Evolutionary conservation across 2,113 vertebrate genomes (phyloP).

Genomic region (Pseudois nayaur): DNA sequence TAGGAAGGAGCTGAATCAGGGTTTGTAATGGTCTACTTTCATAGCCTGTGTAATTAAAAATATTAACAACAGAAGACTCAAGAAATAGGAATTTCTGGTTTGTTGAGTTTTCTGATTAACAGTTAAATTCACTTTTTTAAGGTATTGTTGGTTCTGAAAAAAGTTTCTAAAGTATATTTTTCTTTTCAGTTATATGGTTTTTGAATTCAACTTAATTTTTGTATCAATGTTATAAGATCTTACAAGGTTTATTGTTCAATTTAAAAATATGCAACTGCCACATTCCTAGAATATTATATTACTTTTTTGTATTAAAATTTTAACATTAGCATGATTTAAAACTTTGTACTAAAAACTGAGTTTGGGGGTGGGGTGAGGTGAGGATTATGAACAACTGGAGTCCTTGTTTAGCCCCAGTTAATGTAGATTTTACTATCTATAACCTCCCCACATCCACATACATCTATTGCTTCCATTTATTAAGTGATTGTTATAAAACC

Average conservation of each 20-base stretch:
- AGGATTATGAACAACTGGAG: background rate
- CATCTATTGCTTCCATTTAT: accelerated
- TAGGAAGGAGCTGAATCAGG: background rate
- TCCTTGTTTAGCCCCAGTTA: background rate
- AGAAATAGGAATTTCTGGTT: background rate
- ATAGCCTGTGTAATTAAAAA: background rate
- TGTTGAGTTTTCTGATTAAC: background rate
- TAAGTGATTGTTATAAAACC: background rate
- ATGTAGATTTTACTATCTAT: background rate
- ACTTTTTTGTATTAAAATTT: background rate
- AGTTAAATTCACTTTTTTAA: background rate
- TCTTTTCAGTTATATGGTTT: background rate
- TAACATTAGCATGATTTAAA: background rate
- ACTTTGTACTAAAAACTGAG: background rate
- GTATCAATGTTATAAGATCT: background rate
- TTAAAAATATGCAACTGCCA: background rate
- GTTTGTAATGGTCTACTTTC: background rate
- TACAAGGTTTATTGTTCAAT: background rate
- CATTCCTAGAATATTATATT: background rate
- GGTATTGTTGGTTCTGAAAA: background rate
- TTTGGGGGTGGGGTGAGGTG: background rate
- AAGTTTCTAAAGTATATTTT: background rate
- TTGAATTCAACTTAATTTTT: background rate
- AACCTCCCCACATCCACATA: background rate
- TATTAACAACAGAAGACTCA: background rate